Percentiles rank a stretch among this genome's conserved stretches.
phyloP scores from a whole-genome alignment of 2,888 invertebrate species.

The Noctua pronuba region DNA sequence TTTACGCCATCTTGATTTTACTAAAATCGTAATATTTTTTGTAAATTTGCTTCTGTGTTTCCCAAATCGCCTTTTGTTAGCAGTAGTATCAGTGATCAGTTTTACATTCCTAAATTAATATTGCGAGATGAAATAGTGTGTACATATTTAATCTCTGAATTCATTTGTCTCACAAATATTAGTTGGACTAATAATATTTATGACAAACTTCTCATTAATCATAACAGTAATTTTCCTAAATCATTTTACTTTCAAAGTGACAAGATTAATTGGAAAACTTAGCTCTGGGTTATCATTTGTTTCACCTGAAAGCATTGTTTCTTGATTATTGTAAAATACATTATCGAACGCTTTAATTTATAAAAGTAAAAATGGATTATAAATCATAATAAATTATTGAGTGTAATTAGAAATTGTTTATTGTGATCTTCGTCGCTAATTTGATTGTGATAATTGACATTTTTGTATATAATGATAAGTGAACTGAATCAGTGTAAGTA shows the following conservation, averaged over 20 bases:
- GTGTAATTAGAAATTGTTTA: conserved; percentile 80
- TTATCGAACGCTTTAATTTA: conserved; percentile 60
- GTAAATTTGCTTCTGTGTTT: conserved; percentile 50
- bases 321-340: conserved; percentile 70
- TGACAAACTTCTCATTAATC: conserved; percentile 57
- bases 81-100: conserved; percentile 49
- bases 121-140: conserved; percentile 25
- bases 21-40: conserved; percentile 72
- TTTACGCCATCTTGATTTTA: conserved; percentile 86
- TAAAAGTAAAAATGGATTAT: conserved; percentile 71
- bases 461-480: conserved; percentile 85
- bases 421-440: conserved; percentile 83
- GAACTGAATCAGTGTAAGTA: conserved; percentile 84
- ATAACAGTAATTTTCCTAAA: conserved; percentile 52
- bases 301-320: conserved; percentile 58
- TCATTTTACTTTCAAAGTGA: conserved; percentile 63
- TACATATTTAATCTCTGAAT: conserved; percentile 46
- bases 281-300: conserved; percentile 56
- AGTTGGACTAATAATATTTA: conserved; percentile 49
- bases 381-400: conserved; percentile 75
- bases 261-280: conserved; percentile 67
- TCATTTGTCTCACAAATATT: conserved; percentile 48
- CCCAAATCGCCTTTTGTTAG: conserved; percentile 37
- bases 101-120: conserved; percentile 25
- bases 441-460: conserved; percentile 86